Base-by-base conservation (phyloP, 1,140 invertebrate species). In the Arion vulgaris region DNA sequence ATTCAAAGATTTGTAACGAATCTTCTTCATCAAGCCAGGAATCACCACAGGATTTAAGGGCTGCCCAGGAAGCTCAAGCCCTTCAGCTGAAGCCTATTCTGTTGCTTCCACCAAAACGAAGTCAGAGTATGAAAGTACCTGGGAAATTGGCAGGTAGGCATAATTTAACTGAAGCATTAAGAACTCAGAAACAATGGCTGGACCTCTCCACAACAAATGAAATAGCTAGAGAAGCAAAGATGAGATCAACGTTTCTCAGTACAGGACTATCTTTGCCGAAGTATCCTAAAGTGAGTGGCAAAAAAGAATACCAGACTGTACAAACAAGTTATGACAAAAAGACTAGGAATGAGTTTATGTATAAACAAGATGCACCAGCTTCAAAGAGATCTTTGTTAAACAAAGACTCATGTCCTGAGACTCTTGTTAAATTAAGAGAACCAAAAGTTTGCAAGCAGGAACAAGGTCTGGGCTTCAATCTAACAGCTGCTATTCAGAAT, bases 11-110 rank as follows among this genome's bases (percentile, higher is more conserved):
- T 17, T n/a, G 45, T 15, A 34, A 36, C 41, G 78, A 80, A 26
- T 41, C 78, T n/a, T 71, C 69, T 26, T n/a, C 62, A 68, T 74
- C 78, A n/a, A n/a, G 81, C n/a, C 84, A 83, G 19, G 80, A 74
- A 23, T 49, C 80, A 17, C 62, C 72, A 2, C 74, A 74, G 41
- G 84, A 87, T 19, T 36, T n/a, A 51, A 68, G 66, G 38, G 17
- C 32, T n/a, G 39, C n/a, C 11, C 49, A 38, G 34, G 49, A 79
- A 28, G 34, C 13, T 53, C n/a, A 41, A 69, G 0, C 80, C 39
- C 26, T 51, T 45, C 53, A 75, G 4, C 51, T 26, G 13, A 66
- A 51, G 53, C 81, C 74, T 38, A 34, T 78, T 39, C 36, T 78
- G n/a, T 49, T 71, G 19, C 41, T 80, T 38, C 78, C 78, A n/a